Evolutionary conservation across 2,888 invertebrate genomes (phyloP).

Genomic region (Scaeva pyrastri): DNA sequence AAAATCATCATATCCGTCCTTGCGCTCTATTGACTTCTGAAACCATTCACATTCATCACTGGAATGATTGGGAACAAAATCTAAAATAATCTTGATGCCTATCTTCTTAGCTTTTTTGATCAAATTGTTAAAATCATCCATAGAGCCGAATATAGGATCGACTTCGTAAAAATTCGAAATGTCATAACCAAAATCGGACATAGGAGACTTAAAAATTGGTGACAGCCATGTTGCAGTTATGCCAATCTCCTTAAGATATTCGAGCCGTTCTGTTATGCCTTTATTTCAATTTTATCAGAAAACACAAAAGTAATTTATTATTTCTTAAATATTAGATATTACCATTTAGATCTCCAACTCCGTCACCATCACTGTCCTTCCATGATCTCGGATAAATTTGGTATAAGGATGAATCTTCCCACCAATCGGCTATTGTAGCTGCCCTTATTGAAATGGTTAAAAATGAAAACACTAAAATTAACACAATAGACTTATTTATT

Average conservation of each 20-base stretch:
- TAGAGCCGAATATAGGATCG: constrained; percentile 87
- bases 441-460: neutral
- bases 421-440: constrained; percentile 88
- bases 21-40: constrained; percentile 87
- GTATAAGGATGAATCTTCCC: constrained; percentile 91
- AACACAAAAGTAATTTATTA: neutral
- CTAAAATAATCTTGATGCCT: constrained; percentile 86
- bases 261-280: constrained; percentile 87
- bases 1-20: constrained; percentile 88
- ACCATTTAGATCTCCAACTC: constrained; percentile 93
- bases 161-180: constrained; percentile 88
- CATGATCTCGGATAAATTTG: constrained; percentile 95
- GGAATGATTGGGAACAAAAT: constrained; percentile 90
- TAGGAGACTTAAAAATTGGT: constrained; percentile 90
- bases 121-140: constrained; percentile 88
- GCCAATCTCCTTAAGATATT: constrained; percentile 88
- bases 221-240: constrained; percentile 89
- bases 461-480: constrained; percentile 13
- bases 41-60: constrained; percentile 95
- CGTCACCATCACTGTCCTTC: constrained; percentile 92
- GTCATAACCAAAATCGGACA: constrained; percentile 92
- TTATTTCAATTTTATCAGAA: neutral
- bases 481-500: neutral
- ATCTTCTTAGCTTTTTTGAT: constrained; percentile 85
- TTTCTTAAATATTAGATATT: constrained; percentile 65